Evolutionary conservation across 2,113 vertebrate species (phyloP), one percentile per base, ranked within the genome.

Genomic region (Microtus pennsylvanicus): DNA sequence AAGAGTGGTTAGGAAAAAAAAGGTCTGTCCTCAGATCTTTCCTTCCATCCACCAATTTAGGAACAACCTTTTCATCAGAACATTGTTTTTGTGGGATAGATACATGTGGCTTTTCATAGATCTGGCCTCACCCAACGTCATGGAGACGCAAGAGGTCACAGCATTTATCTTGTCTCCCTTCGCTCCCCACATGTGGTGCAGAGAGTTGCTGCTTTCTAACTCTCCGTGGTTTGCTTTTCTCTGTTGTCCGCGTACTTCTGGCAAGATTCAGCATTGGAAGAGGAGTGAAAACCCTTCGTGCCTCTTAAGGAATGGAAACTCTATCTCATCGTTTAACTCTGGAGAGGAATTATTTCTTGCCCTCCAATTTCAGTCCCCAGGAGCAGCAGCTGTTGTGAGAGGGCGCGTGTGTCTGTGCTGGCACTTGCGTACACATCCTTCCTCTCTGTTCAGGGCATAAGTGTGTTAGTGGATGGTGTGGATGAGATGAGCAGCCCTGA

Each of bases 261-360:
- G 89, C 76, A 93, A 70, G 87, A 26, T 10, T n/a, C 22, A 21
- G n/a, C 52, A 21, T 88, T 87, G 50, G 77, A 95, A 81, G 58
- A 74, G 65, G n/a, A 94, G 58, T n/a, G 45, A 82, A 82, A 88
- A 65, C 55, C 90, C 95, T 91, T 72, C 61, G 14, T 47, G 38
- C 45, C 83, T 88, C 90, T 85, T 81, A 94, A 96, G 91, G 72
- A 86, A 67, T 96, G 94, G 89, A 92, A 96, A 96, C 74, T 85
- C 67, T 95, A 19, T 55, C 87, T 75, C 81, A 74, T 13, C 30
- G 11, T 47, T 78, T 94, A 91, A 26, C 77, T 75, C 22, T 12
- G 2, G 35, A 63, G 69, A 90, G 83, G 87, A 96, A 69, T 89
- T 70, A 17, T 69, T 90, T 55, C 10, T 92, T n/a, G n/a, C 13